phyloP scores from a whole-genome alignment of 2,888 invertebrate genomes.

The Ischnus inquisitorius region DNA sequence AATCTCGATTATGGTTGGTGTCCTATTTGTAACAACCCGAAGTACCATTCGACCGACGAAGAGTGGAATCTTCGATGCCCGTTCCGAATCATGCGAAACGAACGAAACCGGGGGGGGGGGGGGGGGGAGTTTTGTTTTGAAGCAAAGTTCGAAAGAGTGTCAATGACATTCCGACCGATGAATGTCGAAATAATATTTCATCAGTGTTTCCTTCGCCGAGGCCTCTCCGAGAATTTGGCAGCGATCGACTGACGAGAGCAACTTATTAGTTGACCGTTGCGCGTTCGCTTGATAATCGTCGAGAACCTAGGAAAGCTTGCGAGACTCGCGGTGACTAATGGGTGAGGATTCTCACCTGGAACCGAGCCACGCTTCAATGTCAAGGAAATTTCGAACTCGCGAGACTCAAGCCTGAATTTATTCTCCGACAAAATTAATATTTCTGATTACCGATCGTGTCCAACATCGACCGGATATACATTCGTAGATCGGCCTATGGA shows the following conservation, averaged over 20 bases:
- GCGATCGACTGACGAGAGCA: constrained; percentile 12
- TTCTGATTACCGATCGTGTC: not conserved
- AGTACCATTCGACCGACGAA: not conserved
- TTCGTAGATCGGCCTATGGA: too few species aligned
- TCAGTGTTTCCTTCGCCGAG: not conserved
- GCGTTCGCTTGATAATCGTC: constrained; percentile 9
- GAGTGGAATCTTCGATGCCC: not conserved
- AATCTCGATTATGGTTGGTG: constrained; percentile 13
- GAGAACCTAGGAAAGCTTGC: constrained; percentile 15
- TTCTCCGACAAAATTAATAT: not conserved
- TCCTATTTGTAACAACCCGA: not conserved
- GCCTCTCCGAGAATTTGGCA: constrained; percentile 48
- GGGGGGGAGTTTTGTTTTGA: not conserved
- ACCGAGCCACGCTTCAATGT: constrained; percentile 59
- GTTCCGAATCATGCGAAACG: not conserved
- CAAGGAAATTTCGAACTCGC: constrained; percentile 37
- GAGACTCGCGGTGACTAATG: constrained; percentile 31
- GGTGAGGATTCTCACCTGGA: constrained; percentile 45
- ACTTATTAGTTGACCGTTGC: constrained; percentile 53
- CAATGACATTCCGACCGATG: constrained; percentile 51
- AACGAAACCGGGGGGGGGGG: not conserved
- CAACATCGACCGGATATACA: too few species aligned
- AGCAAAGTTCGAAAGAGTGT: constrained; percentile 25
- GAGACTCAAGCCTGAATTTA: not conserved
- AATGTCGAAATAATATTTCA: constrained; percentile 29